These are phyloP conservation scores for Protonibea diacanthus DNA, from an alignment of 2,797 vertebrate species.

Conservation along the genomic window DNA sequence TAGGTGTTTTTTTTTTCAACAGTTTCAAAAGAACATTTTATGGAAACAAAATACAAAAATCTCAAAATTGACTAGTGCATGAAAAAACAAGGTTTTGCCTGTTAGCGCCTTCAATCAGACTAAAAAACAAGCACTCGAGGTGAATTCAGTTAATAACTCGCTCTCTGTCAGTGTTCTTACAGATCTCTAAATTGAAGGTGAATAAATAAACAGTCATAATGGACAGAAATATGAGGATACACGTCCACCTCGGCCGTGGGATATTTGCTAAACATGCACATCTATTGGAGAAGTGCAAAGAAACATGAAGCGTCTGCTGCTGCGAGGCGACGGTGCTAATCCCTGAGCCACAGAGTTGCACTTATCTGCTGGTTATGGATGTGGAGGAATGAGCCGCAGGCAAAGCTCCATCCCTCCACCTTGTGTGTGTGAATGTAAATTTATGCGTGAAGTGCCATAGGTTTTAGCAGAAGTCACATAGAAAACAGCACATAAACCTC, in stretches of 20 bases:
- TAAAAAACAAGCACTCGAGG: neutral
- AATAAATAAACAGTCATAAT: neutral
- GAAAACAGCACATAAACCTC: slow-evolving; percentile 1
- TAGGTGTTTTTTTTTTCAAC: no score
- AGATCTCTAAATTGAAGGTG: no score
- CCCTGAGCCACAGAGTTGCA: slow-evolving; percentile 13
- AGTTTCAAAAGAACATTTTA: no score
- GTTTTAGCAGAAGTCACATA: slow-evolving; percentile 20
- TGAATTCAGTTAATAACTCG: neutral
- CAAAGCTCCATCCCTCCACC: slow-evolving; percentile 8
- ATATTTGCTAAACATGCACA: neutral
- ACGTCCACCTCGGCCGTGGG: neutral
- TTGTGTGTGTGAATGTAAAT: slow-evolving; percentile 14
- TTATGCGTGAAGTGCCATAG: neutral
- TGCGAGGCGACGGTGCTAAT: slow-evolving; percentile 26
- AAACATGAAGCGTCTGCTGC: neutral
- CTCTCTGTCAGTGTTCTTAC: neutral
- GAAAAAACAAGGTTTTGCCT: no score
- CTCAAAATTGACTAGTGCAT: no score
- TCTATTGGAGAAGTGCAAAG: neutral
- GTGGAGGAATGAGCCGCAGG: neutral
- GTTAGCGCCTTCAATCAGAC: neutral
- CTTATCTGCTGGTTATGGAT: slow-evolving; percentile 11
- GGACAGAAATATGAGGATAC: neutral
- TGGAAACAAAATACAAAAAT: no score